phyloP scores from a whole-genome alignment of 2,113 vertebrate genomes.

The Heliornis fulica region DNA sequence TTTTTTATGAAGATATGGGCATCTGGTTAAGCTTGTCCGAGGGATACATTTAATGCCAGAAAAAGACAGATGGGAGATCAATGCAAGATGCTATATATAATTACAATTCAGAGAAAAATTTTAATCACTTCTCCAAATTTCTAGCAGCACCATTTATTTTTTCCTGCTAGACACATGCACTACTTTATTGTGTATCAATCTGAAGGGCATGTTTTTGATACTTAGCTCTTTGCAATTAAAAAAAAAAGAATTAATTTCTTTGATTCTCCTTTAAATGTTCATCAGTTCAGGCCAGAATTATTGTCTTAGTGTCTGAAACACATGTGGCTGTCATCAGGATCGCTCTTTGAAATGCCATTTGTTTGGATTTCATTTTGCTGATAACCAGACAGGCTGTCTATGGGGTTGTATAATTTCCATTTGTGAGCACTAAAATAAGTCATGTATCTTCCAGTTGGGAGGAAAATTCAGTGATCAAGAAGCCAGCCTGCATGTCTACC shows the following conservation, averaged over 20 bases:
- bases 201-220: neutral
- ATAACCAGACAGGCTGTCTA: neutral
- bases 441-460: neutral
- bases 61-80: neutral
- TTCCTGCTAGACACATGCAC: neutral
- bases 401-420: neutral
- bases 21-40: neutral
- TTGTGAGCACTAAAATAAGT: neutral
- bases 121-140: neutral
- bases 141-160: neutral
- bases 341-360: neutral
- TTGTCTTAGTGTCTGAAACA: neutral
- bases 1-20: neutral
- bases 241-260: neutral
- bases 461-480: neutral
- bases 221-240: neutral
- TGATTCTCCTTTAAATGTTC: neutral
- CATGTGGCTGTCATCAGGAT: neutral
- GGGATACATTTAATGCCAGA: neutral
- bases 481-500: neutral
- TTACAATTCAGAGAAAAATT: neutral
- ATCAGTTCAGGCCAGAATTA: neutral
- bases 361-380: neutral
- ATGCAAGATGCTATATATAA: neutral
- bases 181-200: neutral